Base-by-base conservation (phyloP, 1,140 invertebrate genomes). In the Dufourea novaeangliae region DNA sequence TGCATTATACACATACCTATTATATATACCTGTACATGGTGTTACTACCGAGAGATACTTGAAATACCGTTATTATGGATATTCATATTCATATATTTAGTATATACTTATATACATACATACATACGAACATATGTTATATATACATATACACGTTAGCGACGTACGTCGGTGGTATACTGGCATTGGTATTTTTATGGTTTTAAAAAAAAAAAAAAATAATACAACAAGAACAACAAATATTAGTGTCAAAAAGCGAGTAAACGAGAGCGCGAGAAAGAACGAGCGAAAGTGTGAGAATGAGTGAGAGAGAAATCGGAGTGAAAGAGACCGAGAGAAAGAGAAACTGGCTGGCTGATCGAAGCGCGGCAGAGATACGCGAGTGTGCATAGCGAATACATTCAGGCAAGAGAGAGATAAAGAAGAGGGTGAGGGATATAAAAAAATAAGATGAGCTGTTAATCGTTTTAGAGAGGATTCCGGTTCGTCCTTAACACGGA, bases 151-250 rank as follows among this genome's bases (percentile, higher is more conserved):
- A 78, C 75, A 87, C 70, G 78, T 85, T 83, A 82, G 79, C 72
- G 54, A 79, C 75, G 77, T 86, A 83, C 59, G 78, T 77, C 78
- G 68, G 74, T 80, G 74, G 66, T 85, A 83, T 80, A 78, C 67
- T 80, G 73, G 75, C 82, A 81, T 84, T 64, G 72, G 82, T 83
- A 86, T 86, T 87, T 85, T 79, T 76, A 72, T 85, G 70, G 81
- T 83, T 83, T 78, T 80, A 78, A 73, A 85, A 66, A 74, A 74
- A 84, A n/a, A 82, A 59, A 75, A 78, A 32, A 50, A 71, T 27
- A 50, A 73, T 62, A 34, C 39, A 63, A 73, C 44, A 71, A 44
- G 12, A 39, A 72, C 62, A 72, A 44, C 69, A 72, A 64, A 22
- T 78, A 63, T 68, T 62, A 77, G 62, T 73, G 50, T 71, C 46